Evolutionary conservation across 1,140 invertebrate species (phyloP), one percentile per base, ranked within the genome.

Genomic region (Anagrus nilaparvatae): DNA sequence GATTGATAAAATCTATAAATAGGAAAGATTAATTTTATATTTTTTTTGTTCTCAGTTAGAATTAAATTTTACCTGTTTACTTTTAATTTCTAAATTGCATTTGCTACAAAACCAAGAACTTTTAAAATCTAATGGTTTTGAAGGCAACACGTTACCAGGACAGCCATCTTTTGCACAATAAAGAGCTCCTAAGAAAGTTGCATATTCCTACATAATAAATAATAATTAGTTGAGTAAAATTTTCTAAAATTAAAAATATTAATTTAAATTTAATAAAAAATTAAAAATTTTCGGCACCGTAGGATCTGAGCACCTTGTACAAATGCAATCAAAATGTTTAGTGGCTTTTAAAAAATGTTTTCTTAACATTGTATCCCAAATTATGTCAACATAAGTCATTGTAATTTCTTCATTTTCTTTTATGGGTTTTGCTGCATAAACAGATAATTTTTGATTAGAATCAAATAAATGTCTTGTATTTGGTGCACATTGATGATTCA

Each of bases 251-350:
- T 29, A 12, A 29, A 13, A 6, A 37, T 23, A 20, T 45, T 18
- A 19, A 31, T 38, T 32, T 3, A n/a, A 5, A 33, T 24, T 12
- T 36, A 41, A 21, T 29, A 19, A 40, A 16, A 5, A 33, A 35
- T n/a, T 36, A 41, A 21, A 36, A 19, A 30, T 40, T 9, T n/a
- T n/a, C n/a, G n/a, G n/a, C 57, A 73, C 84, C 32, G 75, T 77
- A 1, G 76, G 74, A 64, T 87, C 84, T 24, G 61, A 57, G 56
- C 86, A 88, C 23, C 85, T 69, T 13, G 59, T 50, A 55, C 86
- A 89, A 10, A 60, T 59, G 54, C 86, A 89, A 21, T 69, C 61
- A 57, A 89, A 89, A 54, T 81, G 73, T 69, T 87, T 88, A 3
- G 81, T 84, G 43, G 71, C 68, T 36, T 62, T 67, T 4, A 88